phyloP scores from a whole-genome alignment of 2,888 invertebrate species.

The Pantelozetes paolii region DNA sequence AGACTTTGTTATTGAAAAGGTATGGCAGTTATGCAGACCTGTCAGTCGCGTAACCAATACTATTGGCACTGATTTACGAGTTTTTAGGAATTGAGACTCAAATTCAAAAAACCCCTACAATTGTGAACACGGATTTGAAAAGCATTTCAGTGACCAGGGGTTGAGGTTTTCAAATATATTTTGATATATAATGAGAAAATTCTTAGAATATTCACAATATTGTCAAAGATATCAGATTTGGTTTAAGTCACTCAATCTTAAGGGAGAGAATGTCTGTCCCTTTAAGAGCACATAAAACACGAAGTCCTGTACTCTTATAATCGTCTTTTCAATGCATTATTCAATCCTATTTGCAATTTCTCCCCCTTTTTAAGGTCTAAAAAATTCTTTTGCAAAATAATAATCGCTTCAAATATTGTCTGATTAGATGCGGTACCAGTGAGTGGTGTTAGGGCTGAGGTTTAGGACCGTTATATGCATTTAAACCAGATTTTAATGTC shows the following conservation, averaged over 20 bases:
- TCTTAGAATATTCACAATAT: neutral
- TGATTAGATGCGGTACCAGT: constrained; percentile 8
- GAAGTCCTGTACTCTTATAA: neutral
- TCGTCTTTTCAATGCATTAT: neutral
- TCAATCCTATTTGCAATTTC: neutral
- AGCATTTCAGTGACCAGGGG: constrained; percentile 3
- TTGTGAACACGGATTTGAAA: neutral
- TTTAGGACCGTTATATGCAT: constrained; percentile 21
- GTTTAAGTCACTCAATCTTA: constrained; percentile 1
- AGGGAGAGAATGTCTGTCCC: neutral
- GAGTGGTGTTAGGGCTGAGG: constrained; percentile 20
- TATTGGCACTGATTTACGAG: constrained; percentile 12
- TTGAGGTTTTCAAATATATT: neutral
- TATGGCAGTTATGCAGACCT: constrained; percentile 34
- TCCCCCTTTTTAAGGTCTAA: constrained; percentile 3
- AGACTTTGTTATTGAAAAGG: neutral
- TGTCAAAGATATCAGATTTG: neutral
- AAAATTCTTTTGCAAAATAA: neutral
- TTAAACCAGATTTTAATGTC: constrained; percentile 24
- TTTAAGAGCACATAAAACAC: neutral
- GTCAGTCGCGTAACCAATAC: constrained; percentile 29
- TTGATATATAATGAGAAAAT: neutral
- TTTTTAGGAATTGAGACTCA: neutral
- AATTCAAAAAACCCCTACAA: neutral
- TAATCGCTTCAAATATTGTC: constrained; percentile 1